Conservation (phyloP, 2,888 invertebrate genomes). For the Chymomyza caudatula region DNA sequence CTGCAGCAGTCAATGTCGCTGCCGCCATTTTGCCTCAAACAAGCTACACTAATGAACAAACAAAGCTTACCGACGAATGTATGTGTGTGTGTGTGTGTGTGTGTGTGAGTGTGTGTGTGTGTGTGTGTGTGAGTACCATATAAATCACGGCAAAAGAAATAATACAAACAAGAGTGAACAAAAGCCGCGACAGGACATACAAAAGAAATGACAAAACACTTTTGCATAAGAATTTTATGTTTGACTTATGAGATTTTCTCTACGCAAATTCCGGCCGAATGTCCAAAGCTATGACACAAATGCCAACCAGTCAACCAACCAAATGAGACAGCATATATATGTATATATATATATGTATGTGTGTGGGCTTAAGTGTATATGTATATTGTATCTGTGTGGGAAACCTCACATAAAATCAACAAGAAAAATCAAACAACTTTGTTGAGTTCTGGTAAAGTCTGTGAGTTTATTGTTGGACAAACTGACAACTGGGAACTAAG, state of each 20-base stretch:
- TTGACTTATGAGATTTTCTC: conserved; percentile 70
- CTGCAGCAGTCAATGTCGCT: background rate
- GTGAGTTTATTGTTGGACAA: conserved; percentile 53
- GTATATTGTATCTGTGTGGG: conserved; percentile 3
- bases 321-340: background rate
- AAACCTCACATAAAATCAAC: conserved; percentile 47
- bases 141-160: conserved; percentile 62
- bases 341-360: conserved; percentile 2
- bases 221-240: conserved; percentile 59
- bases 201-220: conserved; percentile 60
- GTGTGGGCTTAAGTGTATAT: conserved; percentile 12
- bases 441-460: conserved; percentile 19
- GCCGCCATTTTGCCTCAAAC: conserved; percentile 16
- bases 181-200: conserved; percentile 24
- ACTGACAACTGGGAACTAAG: conserved; percentile 2
- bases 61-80: conserved; percentile 55
- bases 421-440: conserved; percentile 69
- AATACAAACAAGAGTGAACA: conserved; percentile 54
- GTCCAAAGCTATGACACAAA: conserved; percentile 11
- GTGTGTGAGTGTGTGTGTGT: background rate
- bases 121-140: conserved; percentile 32
- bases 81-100: conserved; percentile 6
- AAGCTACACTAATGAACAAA: conserved; percentile 63
- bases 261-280: conserved; percentile 53
- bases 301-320: background rate